Conservation (phyloP, 2,888 invertebrate genomes). For the Punctoribates punctum region DNA sequence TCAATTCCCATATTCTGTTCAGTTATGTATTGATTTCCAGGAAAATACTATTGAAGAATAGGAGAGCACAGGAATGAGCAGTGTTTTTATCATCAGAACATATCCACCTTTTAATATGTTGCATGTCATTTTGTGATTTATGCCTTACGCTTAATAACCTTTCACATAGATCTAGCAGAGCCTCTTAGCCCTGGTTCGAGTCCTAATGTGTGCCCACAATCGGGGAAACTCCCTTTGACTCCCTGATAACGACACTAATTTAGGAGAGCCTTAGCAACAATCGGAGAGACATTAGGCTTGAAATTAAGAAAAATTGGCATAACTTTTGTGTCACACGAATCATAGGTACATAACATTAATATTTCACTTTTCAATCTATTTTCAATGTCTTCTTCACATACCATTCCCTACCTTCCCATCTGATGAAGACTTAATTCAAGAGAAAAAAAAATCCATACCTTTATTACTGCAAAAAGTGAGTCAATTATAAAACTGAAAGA, state of each 20-base stretch:
- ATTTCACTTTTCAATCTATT: background rate
- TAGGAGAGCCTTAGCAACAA: conserved; percentile 19
- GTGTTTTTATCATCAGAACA: conserved; percentile 14
- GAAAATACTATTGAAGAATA: background rate
- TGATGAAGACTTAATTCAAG: too few relatives aligned
- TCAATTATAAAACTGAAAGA: too few relatives aligned
- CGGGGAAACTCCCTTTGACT: conserved; percentile 29
- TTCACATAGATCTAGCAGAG: background rate
- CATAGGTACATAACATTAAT: background rate
- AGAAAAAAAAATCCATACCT: too few relatives aligned
- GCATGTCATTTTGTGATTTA: conserved; percentile 34
- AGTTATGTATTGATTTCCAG: background rate
- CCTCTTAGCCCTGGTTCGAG: background rate
- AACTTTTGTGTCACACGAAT: background rate
- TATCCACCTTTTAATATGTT: conserved; percentile 34
- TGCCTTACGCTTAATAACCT: conserved; percentile 28
- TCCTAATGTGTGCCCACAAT: background rate
- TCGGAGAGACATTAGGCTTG: background rate
- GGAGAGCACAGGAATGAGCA: background rate
- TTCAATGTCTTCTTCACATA: background rate
- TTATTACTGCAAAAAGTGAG: too few relatives aligned
- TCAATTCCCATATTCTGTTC: background rate
- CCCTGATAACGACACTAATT: conserved; percentile 38
- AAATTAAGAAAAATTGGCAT: background rate
- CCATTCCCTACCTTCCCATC: background rate